These are phyloP conservation scores for Hydrozoanthus tunicans DNA, from an alignment of 64 coral and sea anemone species.

Conservation along the genomic window DNA sequence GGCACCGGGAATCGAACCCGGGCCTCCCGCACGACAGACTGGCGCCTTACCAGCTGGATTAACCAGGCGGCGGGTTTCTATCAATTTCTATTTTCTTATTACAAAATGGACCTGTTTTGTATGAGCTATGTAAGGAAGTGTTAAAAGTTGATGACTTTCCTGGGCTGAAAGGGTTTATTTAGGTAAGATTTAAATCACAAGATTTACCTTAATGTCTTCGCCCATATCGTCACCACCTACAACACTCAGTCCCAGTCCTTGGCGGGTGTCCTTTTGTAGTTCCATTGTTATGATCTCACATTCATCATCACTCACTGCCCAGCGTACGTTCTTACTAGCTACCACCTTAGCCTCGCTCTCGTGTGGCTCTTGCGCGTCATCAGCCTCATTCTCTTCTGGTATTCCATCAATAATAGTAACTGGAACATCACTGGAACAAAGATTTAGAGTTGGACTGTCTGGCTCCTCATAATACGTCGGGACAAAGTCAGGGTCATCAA, in stretches of 20 bases:
- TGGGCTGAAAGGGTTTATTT: background rate
- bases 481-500: constrained; percentile 58
- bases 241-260: constrained; percentile 78
- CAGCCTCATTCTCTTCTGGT: constrained; percentile 52
- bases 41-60: no score
- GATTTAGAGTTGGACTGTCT: constrained; percentile 73
- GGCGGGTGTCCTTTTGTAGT: constrained; percentile 63
- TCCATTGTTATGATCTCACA: constrained; percentile 80
- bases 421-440: constrained; percentile 79
- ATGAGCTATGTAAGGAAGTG: background rate
- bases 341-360: constrained; percentile 39
- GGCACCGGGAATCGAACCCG: no score
- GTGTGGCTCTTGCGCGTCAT: constrained; percentile 35
- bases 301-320: constrained; percentile 67
- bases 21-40: no score
- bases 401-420: constrained; percentile 93
- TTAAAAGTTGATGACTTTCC: background rate
- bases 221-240: constrained; percentile 67
- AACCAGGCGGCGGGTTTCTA: no score
- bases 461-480: constrained; percentile 56
- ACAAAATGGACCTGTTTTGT: no score
- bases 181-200: background rate
- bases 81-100: no score
- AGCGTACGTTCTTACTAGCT: constrained; percentile 70
- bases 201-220: constrained; percentile 79